These are phyloP conservation scores for Thamnophis sirtalis DNA, from an alignment of 2,113 vertebrate genomes.

Conservation along the genomic window DNA sequence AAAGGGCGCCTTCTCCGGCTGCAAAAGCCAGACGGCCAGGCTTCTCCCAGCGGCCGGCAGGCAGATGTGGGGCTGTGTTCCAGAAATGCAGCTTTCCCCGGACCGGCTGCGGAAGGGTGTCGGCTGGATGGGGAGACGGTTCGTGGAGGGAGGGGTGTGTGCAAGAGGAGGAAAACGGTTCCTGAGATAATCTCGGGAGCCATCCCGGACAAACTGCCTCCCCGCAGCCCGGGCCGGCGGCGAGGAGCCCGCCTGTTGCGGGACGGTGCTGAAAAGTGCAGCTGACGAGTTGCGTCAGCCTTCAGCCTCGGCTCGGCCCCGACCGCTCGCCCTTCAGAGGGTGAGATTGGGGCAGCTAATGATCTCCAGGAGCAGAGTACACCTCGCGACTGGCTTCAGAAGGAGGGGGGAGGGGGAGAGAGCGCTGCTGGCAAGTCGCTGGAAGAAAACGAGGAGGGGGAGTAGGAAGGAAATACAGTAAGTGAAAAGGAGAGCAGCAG, in stretches of 20 bases:
- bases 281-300: not conserved
- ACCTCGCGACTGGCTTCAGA: not conserved
- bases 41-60: not conserved
- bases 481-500: not conserved
- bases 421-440: not conserved
- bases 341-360: not conserved
- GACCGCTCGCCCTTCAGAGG: not conserved
- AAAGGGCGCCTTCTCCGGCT: slow-evolving; percentile 29
- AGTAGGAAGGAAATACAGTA: not conserved
- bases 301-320: not conserved
- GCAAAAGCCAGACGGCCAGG: slow-evolving; percentile 18
- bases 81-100: slow-evolving; percentile 52
- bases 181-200: not conserved
- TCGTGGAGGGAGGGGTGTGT: slow-evolving; percentile 49
- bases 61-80: slow-evolving; percentile 62
- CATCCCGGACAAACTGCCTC: not conserved
- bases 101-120: slow-evolving; percentile 62
- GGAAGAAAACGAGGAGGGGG: not conserved
- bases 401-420: not conserved
- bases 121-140: slow-evolving; percentile 53
- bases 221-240: not conserved
- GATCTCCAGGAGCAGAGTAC: not conserved
- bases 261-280: not conserved
- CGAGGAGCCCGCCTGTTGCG: not conserved
- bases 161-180: slow-evolving; percentile 24